phyloP scores from a whole-genome alignment of 2,113 vertebrate genomes.

The Pachypanchax playfairii region DNA sequence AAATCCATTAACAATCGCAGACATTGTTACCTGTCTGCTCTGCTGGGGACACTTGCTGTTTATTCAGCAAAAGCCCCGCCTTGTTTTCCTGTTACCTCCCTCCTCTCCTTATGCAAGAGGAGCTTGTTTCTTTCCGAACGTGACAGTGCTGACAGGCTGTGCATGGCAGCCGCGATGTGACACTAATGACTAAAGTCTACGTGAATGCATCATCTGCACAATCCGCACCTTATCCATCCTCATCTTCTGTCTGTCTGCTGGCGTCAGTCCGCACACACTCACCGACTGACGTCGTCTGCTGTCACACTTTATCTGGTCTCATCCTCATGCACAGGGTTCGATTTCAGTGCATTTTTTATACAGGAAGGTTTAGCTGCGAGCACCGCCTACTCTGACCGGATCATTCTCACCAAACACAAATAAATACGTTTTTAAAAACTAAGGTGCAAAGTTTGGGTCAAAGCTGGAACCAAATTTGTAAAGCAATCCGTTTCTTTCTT shows the following conservation, averaged over 20 bases:
- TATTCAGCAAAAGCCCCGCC: constrained; percentile 45
- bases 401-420: constrained; percentile 33
- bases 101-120: constrained; percentile 52
- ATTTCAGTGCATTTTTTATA: constrained; percentile 84
- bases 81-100: constrained; percentile 35
- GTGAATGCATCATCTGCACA: constrained; percentile 89
- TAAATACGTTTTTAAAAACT: constrained; percentile 28
- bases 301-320: constrained; percentile 64
- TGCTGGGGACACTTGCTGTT: constrained; percentile 66
- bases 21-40: constrained; percentile 65
- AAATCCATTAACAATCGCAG: constrained; percentile 91
- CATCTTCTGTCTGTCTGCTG: constrained; percentile 47
- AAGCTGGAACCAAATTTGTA: constrained; percentile 45
- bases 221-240: constrained; percentile 61
- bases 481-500: neutral
- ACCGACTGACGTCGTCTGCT: constrained; percentile 75
- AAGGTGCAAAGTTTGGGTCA: constrained; percentile 31
- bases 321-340: constrained; percentile 90
- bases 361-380: constrained; percentile 10
- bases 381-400: constrained; percentile 20
- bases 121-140: constrained; percentile 46
- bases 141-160: constrained; percentile 85
- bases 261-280: constrained; percentile 36
- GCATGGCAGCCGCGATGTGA: constrained; percentile 89
- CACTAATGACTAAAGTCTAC: constrained; percentile 89